A percentile compares a stretch with the other conserved stretches of the same genome.
Conservation (phyloP, 1,140 invertebrate species). For the Temnothorax longispinosus region DNA sequence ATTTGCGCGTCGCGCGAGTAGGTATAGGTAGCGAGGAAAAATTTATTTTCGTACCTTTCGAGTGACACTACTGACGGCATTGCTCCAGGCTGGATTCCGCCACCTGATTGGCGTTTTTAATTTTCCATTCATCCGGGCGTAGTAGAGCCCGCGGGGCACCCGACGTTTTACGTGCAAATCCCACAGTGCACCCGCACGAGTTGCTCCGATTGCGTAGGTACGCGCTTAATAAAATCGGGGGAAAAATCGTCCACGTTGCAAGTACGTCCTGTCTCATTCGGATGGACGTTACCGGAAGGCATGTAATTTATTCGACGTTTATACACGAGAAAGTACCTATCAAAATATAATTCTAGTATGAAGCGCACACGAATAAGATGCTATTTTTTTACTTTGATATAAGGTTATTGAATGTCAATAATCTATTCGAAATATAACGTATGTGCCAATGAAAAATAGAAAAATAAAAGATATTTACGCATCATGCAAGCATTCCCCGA, state of each 20-base stretch:
- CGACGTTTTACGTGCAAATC: constrained; percentile 71
- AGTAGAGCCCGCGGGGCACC: constrained; percentile 56
- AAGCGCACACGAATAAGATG: neutral
- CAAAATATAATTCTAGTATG: constrained; percentile 27
- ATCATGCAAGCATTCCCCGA: neutral
- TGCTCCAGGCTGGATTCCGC: constrained; percentile 61
- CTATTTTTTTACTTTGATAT: neutral
- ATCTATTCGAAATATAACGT: neutral
- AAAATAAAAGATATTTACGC: neutral
- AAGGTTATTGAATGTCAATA: neutral
- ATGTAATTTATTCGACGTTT: constrained; percentile 55
- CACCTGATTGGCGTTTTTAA: constrained; percentile 79
- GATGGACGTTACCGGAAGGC: constrained; percentile 44
- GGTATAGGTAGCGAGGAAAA: constrained; percentile 49
- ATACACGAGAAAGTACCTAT: constrained; percentile 20
- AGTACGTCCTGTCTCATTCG: constrained; percentile 53
- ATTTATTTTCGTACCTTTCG: constrained; percentile 66
- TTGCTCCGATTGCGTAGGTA: constrained; percentile 60
- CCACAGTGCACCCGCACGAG: constrained; percentile 38
- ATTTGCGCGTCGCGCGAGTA: constrained; percentile 12
- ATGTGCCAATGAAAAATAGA: neutral
- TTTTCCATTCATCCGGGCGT: constrained; percentile 75
- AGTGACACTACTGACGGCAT: constrained; percentile 68
- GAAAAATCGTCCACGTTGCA: constrained; percentile 49
- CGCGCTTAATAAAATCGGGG: constrained; percentile 54